These are phyloP conservation scores for Sylvia atricapilla DNA, from an alignment of 2,113 vertebrate genomes.

Conservation along the genomic window DNA sequence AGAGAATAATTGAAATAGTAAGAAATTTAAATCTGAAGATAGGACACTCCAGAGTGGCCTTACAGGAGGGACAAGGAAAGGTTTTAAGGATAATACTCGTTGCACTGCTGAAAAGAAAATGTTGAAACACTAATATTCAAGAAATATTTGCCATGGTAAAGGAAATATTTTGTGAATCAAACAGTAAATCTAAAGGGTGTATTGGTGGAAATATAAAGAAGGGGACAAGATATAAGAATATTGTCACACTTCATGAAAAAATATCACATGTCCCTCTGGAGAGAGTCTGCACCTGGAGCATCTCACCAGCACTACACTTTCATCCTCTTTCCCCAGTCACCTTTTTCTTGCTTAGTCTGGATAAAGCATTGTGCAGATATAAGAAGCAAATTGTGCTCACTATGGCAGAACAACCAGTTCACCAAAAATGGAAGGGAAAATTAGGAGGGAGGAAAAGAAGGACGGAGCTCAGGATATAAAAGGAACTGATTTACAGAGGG, in stretches of 20 bases:
- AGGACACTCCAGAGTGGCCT: not conserved
- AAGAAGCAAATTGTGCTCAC: not conserved
- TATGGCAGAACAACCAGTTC: not conserved
- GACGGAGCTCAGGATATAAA: not conserved
- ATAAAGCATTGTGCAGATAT: not conserved
- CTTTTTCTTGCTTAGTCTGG: not conserved
- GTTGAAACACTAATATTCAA: not conserved
- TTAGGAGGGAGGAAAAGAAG: not conserved
- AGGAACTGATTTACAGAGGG: not conserved
- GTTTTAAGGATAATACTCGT: not conserved
- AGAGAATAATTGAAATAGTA: not conserved
- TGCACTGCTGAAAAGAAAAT: not conserved
- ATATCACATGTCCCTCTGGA: not conserved
- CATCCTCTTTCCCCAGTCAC: not conserved
- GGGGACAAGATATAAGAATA: not conserved
- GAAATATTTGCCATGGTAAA: not conserved
- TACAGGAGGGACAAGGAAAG: not conserved
- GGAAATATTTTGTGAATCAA: not conserved
- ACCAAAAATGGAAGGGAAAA: not conserved
- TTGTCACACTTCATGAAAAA: not conserved
- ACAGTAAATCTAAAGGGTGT: not conserved
- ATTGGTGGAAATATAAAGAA: not conserved
- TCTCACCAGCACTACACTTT: not conserved
- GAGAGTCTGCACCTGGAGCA: not conserved
- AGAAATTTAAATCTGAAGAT: not conserved